phyloP scores from a whole-genome alignment of 2,797 vertebrate genomes.

The Dendrocincla fuliginosa region DNA sequence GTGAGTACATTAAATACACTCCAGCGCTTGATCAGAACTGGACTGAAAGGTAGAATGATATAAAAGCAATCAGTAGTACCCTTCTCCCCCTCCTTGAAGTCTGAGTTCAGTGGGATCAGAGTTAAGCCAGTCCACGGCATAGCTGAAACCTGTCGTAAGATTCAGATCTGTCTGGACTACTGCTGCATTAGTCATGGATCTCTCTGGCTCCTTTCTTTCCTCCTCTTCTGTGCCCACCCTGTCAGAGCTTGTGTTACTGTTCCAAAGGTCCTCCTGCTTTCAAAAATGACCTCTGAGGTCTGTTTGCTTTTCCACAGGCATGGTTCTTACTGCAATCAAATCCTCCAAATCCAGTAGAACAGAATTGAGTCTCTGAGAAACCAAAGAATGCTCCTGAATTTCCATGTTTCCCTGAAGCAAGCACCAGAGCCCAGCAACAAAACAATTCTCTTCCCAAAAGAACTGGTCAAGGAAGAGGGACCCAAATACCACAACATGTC shows the following conservation, averaged over 20 bases:
- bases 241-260: neutral
- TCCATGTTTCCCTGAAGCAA: neutral
- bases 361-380: neutral
- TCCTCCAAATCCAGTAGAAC: neutral
- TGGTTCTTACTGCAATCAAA: neutral
- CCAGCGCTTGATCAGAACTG: neutral
- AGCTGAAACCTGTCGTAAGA: neutral
- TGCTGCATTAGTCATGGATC: neutral
- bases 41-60: neutral
- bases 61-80: neutral
- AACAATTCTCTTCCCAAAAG: neutral
- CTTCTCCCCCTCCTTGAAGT: neutral
- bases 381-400: neutral
- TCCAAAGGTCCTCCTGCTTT: slow-evolving; percentile 7
- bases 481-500: neutral
- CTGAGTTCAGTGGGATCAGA: neutral
- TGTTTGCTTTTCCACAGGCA: slow-evolving; percentile 20
- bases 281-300: neutral
- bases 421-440: neutral
- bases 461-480: neutral
- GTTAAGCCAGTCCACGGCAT: neutral
- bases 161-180: neutral
- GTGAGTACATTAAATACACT: neutral
- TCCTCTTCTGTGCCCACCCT: neutral
- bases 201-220: neutral